Conservation (phyloP, 2,113 vertebrate species). For the Ceyx melanurus region DNA sequence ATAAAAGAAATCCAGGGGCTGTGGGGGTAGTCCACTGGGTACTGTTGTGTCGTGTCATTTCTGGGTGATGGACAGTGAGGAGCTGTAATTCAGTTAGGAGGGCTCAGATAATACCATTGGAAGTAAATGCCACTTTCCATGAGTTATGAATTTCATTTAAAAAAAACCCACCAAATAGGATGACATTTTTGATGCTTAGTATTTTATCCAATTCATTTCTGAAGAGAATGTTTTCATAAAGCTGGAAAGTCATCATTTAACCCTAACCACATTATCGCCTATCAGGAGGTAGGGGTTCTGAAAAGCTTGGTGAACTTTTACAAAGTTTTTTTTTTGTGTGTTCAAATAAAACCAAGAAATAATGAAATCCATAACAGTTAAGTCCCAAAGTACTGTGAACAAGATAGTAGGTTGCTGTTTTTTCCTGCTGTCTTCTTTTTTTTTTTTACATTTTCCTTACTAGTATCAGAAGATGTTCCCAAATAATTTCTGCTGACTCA, state of each 20-base stretch:
- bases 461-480: background rate
- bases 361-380: background rate
- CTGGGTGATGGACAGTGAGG: background rate
- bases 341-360: background rate
- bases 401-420: background rate
- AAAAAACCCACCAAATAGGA: background rate
- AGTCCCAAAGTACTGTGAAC: background rate
- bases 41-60: background rate
- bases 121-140: background rate
- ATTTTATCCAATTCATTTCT: slow-evolving; percentile 4
- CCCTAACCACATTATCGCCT: background rate
- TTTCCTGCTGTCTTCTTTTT: background rate
- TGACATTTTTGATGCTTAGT: background rate
- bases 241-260: background rate
- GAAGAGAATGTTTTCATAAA: background rate
- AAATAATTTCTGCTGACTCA: background rate
- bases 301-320: background rate
- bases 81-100: background rate
- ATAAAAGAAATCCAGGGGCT: background rate
- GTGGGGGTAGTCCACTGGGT: background rate
- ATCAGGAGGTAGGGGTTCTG: background rate
- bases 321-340: background rate
- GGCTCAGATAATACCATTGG: background rate
- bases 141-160: background rate
- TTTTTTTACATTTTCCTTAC: background rate